These are phyloP conservation scores for Cantharis flavilabris DNA, from an alignment of 2,888 invertebrate genomes.

Conservation along the genomic window DNA sequence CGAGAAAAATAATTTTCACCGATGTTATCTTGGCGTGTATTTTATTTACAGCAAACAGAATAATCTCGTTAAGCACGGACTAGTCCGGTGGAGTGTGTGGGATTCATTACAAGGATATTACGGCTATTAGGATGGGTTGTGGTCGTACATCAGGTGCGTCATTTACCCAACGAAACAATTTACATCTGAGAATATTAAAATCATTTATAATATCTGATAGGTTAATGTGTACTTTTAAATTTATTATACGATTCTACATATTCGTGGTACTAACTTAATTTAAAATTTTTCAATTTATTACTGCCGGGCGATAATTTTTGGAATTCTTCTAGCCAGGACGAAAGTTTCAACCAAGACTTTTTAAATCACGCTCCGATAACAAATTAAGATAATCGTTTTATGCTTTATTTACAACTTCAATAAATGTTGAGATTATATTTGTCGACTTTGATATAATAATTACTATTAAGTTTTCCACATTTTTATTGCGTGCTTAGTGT, in stretches of 20 bases:
- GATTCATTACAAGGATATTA: slow-evolving; percentile 31
- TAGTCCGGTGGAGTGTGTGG: slow-evolving; percentile 11
- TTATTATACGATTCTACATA: not conserved
- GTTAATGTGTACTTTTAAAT: not conserved
- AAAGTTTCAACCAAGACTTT: not conserved
- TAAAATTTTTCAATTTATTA: not conserved
- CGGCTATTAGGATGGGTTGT: slow-evolving; percentile 19
- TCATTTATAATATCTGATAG: slow-evolving; percentile 13
- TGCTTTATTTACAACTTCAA: not conserved
- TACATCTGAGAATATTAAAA: slow-evolving; percentile 23
- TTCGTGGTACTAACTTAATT: not conserved
- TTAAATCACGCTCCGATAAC: not conserved
- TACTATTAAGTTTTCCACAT: not conserved
- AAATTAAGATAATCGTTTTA: not conserved
- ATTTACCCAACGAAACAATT: slow-evolving; percentile 18
- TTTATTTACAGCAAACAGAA: slow-evolving; percentile 12
- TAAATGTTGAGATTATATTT: not conserved
- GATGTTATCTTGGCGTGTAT: slow-evolving; percentile 4
- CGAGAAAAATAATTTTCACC: slow-evolving; percentile 6
- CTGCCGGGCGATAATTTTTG: not conserved
- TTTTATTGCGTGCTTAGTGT: not conserved
- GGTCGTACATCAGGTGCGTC: slow-evolving; percentile 23
- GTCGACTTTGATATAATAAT: not conserved
- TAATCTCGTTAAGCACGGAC: slow-evolving; percentile 25
- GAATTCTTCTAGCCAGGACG: not conserved